Conservation (phyloP, 2,888 invertebrate genomes). For the Phania funesta region DNA sequence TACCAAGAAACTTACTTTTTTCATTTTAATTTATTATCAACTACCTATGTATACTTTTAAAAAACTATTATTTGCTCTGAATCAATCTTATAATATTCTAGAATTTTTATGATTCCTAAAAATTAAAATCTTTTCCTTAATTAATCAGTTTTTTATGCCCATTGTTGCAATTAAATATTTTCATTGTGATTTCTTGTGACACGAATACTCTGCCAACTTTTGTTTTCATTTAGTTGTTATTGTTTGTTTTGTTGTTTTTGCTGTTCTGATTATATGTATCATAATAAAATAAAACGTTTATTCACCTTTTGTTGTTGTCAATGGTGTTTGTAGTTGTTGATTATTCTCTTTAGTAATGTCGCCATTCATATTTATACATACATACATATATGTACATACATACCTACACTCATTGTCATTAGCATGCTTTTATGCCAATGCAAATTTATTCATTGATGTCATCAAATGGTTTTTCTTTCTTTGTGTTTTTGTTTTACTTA, state of each 20-base stretch:
- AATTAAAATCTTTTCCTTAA: no score
- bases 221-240: constrained; percentile 33
- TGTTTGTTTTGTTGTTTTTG: no score
- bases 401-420: constrained; percentile 4
- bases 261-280: not conserved
- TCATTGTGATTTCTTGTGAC: no score
- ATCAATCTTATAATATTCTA: no score
- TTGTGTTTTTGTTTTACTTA: not conserved
- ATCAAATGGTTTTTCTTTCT: constrained; percentile 16
- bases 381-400: not conserved
- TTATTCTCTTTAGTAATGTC: constrained; percentile 23
- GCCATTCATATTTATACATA: no score
- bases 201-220: constrained; percentile 45
- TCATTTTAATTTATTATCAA: no score
- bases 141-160: no score
- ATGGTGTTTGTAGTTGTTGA: constrained; percentile 2
- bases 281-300: constrained; percentile 49
- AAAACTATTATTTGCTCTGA: no score
- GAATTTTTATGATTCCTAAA: no score
- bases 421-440: constrained; percentile 6
- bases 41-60: no score
- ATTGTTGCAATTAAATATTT: no score
- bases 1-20: no score
- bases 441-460: constrained; percentile 10
- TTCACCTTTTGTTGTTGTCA: constrained; percentile 48